Conservation (phyloP, 2,113 vertebrate genomes). For the Marcusenius ussheri region DNA sequence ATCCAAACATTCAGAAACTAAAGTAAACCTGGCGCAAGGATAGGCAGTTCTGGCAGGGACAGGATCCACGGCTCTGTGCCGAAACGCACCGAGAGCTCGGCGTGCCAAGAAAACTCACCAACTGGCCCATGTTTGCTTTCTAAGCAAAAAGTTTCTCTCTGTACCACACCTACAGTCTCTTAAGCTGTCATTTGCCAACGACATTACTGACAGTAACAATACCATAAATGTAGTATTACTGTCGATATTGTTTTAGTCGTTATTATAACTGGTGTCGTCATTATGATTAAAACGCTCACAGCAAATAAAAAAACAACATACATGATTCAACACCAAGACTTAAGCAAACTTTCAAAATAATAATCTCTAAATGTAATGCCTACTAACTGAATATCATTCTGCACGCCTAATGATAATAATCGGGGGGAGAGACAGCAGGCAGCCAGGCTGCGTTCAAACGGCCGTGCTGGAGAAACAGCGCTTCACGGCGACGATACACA, state of each 20-base stretch:
- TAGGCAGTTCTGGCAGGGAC: not conserved
- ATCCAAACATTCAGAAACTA: not conserved
- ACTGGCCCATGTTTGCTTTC: not conserved
- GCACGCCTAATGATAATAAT: not conserved
- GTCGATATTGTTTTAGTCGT: not conserved
- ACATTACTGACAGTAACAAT: not conserved
- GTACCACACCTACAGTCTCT: not conserved
- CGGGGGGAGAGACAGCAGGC: not conserved
- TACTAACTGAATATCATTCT: not conserved
- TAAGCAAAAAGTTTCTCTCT: constrained; percentile 11
- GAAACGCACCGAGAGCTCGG: not conserved
- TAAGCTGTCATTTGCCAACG: not conserved
- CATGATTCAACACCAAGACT: not conserved
- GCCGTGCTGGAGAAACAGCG: not conserved
- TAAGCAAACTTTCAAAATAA: constrained; percentile 11
- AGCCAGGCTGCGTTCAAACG: not conserved
- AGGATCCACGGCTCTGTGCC: not conserved
- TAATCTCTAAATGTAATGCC: not conserved
- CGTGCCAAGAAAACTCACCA: not conserved
- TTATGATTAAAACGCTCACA: not conserved
- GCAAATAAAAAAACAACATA: not conserved
- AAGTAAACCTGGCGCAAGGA: not conserved
- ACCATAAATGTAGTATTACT: not conserved
- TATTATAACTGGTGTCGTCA: not conserved
- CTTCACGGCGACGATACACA: constrained; percentile 8